Evolutionary conservation across 1,140 invertebrate species (phyloP), one percentile per base, ranked within the genome.

Genomic region (Heliconius himera): DNA sequence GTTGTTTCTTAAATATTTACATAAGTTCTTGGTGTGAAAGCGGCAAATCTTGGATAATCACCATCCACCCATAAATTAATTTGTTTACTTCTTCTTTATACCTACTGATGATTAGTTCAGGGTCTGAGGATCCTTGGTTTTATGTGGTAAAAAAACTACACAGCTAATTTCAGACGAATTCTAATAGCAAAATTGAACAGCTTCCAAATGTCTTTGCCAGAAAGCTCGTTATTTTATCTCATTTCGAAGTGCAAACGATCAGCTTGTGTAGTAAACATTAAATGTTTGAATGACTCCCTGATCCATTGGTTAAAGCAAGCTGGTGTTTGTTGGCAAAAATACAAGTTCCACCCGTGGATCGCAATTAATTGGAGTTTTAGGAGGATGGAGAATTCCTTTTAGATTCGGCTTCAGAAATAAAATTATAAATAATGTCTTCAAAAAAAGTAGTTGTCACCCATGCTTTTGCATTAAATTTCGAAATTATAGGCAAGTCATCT

Each of bases 261-360:
- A 8, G 8, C 41, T 41, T 41, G 1, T 0, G 29, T 33, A 33
- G 11, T 41, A 41, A 41, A 8, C 41, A 9, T 41, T 41, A 41
- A 41, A 9, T 70, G 36, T 86, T 75, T 75, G 66, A n/a, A 60
- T 81, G 20, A 78, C 73, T 77, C 75, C 73, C 38, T 77, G 72
- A 60, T 95, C 93, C 89, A 95, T 88, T 29, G 92, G 94, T 84
- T 95, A 93, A 46, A 95, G 78, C 54, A 92, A 84, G n/a, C 88
- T 88, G 22, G 49, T 16, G 16, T 11, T 13, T 9, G 90, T 81
- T 54, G 94, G 92, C 33, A 95, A 85, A 87, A 94, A 95, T 60
- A 86, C 78, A 8, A 95, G 80, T 84, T 90, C 8, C 8, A 95
- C 85, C 82, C 92, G 89, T 81, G 29, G 3, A 33, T 33, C 3